These are phyloP conservation scores for Micronisus gabar DNA, from an alignment of 2,113 vertebrate genomes.

Conservation along the genomic window DNA sequence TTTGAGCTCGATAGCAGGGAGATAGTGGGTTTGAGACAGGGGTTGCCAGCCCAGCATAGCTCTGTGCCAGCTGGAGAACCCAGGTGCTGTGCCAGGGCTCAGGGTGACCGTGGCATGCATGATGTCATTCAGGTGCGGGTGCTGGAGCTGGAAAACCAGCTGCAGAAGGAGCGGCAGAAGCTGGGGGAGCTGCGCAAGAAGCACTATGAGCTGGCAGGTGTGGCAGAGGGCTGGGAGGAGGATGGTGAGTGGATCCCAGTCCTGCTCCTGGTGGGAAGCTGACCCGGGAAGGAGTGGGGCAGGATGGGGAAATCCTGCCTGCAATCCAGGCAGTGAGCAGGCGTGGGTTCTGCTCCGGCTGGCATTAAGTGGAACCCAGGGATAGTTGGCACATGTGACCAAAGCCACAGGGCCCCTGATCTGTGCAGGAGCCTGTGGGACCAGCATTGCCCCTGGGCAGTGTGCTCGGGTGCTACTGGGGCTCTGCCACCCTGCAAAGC, in stretches of 20 bases:
- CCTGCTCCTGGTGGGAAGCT: not conserved
- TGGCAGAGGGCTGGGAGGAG: conserved; percentile 90
- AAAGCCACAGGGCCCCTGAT: not conserved
- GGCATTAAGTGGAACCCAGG: not conserved
- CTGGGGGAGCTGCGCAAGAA: conserved; percentile 95
- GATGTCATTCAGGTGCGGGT: conserved; percentile 82
- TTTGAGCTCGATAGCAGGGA: fast-evolving
- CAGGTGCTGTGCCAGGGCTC: fast-evolving
- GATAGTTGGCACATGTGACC: fast-evolving
- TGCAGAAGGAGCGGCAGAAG: conserved; percentile 93
- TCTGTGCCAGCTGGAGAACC: not conserved
- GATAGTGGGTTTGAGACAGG: fast-evolving
- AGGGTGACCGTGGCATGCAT: not conserved
- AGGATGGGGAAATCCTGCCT: not conserved
- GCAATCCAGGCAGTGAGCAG: not conserved
- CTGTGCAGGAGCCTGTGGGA: not conserved
- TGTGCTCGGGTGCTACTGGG: not conserved
- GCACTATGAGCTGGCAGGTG: conserved; percentile 92
- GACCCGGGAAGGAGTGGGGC: fast-evolving
- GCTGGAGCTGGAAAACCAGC: conserved; percentile 89
- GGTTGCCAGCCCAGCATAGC: not conserved
- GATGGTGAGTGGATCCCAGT: conserved; percentile 63
- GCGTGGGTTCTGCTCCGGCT: not conserved
- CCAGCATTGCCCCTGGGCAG: fast-evolving
- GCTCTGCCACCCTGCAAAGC: not conserved